Conservation (phyloP, 2,797 vertebrate genomes). For the Erethizon dorsatum region DNA sequence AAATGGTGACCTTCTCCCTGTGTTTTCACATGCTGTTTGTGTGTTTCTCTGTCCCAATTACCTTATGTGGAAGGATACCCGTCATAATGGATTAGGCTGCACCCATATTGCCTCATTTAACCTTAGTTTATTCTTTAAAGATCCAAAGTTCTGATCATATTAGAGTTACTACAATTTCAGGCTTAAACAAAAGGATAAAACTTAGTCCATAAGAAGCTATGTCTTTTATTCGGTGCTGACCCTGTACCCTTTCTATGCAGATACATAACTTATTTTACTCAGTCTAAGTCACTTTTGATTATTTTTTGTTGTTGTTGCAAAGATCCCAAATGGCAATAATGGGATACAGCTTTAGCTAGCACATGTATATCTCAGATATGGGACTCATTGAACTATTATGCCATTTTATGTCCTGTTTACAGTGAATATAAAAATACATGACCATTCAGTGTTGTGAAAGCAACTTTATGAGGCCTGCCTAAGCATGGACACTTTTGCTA, state of each 20-base stretch:
- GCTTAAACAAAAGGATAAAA: not conserved
- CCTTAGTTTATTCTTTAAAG: not conserved
- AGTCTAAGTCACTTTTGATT: not conserved
- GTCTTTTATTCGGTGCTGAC: not conserved
- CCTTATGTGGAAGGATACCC: not conserved
- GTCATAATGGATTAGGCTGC: not conserved
- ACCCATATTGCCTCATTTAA: not conserved
- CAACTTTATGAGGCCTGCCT: slow-evolving; percentile 6
- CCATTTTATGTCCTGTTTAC: slow-evolving; percentile 55
- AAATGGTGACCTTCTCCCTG: not conserved
- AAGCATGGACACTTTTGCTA: slow-evolving; percentile 38
- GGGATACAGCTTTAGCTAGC: not conserved
- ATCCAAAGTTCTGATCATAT: not conserved
- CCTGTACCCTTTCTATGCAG: not conserved
- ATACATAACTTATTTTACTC: not conserved
- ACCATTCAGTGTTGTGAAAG: not conserved
- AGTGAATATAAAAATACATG: slow-evolving; percentile 59
- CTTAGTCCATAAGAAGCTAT: not conserved
- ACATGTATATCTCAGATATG: not conserved
- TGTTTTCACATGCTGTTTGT: not conserved
- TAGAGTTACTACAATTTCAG: not conserved
- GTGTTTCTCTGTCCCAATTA: not conserved
- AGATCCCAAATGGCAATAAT: not conserved
- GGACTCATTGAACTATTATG: not conserved
- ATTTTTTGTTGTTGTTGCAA: not conserved